Conservation (phyloP, 92 coral and sea anemone species). For the Bergia sp. region DNA sequence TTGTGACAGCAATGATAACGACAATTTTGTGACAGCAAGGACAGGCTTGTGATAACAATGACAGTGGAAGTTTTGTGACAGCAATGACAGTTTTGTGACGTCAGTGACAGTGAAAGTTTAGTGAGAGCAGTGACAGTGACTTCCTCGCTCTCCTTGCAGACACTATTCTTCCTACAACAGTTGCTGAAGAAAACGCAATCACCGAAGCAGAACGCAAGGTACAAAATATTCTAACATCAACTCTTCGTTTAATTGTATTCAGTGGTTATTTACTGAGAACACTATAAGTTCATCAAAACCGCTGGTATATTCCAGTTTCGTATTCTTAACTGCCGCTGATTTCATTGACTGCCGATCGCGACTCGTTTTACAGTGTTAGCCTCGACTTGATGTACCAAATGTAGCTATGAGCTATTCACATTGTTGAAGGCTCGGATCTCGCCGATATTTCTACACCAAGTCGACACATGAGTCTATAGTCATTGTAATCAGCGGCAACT, state of each 20-base stretch:
- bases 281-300: neutral
- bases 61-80: neutral
- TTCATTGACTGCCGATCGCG: no score
- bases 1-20: neutral
- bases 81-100: neutral
- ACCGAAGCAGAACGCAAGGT: constrained; percentile 85
- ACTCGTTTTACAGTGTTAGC: no score
- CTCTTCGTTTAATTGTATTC: neutral
- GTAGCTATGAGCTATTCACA: no score
- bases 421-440: no score
- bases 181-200: constrained; percentile 77
- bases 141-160: constrained; percentile 51
- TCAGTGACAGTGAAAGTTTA: neutral
- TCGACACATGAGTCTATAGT: no score
- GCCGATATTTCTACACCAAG: no score
- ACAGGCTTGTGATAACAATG: neutral
- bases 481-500: no score
- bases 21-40: neutral
- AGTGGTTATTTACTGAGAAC: neutral
- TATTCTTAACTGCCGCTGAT: no score
- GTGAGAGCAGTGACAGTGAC: neutral
- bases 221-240: neutral
- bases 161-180: constrained; percentile 80
- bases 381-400: no score
- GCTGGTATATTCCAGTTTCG: no score